Evolutionary conservation across 37 sponge, comb jelly and placozoan genomes (phyloP).

Genomic region (Beroe ovata): DNA sequence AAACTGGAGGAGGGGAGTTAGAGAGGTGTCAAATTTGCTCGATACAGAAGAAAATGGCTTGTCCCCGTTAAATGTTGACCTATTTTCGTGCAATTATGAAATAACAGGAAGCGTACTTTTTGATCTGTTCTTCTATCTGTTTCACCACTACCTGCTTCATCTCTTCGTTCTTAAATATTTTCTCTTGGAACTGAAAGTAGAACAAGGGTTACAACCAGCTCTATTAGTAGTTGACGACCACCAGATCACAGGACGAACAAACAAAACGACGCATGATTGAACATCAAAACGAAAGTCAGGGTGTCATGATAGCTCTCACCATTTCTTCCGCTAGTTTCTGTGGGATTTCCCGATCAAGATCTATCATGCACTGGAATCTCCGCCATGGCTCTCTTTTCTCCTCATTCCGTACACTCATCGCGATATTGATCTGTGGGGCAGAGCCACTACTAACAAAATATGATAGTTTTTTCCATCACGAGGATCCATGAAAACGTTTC

Average conservation of each 20-base stretch:
- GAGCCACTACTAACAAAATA: background rate
- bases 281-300: too few species aligned
- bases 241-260: too few species aligned
- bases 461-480: too few species aligned
- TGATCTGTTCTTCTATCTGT: constrained; percentile 57
- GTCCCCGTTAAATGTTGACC: background rate
- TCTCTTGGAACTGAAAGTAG: constrained; percentile 41
- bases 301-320: constrained; percentile 76
- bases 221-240: too few species aligned
- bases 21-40: background rate
- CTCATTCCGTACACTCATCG: constrained; percentile 23
- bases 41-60: background rate
- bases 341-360: constrained; percentile 75
- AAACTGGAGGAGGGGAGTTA: background rate
- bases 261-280: too few species aligned
- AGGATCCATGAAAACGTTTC: too few species aligned
- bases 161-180: constrained; percentile 53
- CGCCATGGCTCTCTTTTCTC: constrained; percentile 69
- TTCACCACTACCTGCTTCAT: constrained; percentile 60
- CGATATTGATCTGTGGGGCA: constrained; percentile 28
- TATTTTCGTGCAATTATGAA: too few species aligned
- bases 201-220: too few species aligned
- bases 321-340: constrained; percentile 78
- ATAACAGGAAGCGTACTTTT: constrained; percentile 8
- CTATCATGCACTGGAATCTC: constrained; percentile 75